phyloP scores from a whole-genome alignment of 2,888 invertebrate species.

The Hetaerina titia region DNA sequence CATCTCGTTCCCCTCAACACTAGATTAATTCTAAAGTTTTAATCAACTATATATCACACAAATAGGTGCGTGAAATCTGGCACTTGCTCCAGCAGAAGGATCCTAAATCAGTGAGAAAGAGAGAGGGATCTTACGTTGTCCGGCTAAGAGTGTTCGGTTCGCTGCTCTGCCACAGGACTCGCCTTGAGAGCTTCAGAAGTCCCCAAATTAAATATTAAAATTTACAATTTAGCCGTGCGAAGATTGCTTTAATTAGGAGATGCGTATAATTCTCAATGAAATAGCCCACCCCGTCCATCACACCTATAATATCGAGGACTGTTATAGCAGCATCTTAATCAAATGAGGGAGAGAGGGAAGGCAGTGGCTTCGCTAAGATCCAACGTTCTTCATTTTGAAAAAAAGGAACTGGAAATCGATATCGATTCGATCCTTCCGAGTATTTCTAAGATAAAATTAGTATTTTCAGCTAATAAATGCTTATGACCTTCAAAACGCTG shows the following conservation, averaged over 20 bases:
- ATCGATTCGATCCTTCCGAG: too few relatives aligned
- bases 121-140: slow-evolving; percentile 46
- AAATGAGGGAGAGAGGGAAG: not conserved
- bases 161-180: slow-evolving; percentile 17
- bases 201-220: slow-evolving; percentile 60
- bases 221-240: slow-evolving; percentile 19
- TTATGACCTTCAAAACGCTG: too few relatives aligned
- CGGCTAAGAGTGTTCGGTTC: slow-evolving; percentile 25
- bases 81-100: slow-evolving; percentile 18
- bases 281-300: slow-evolving; percentile 22
- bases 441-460: too few relatives aligned
- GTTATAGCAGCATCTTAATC: slow-evolving; percentile 7
- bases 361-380: not conserved
- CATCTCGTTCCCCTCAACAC: not conserved
- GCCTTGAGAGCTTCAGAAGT: slow-evolving; percentile 50
- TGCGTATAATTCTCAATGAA: slow-evolving; percentile 62
- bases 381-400: not conserved
- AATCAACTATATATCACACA: slow-evolving; percentile 41
- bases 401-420: too few relatives aligned
- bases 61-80: slow-evolving; percentile 43
- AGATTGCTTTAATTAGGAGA: slow-evolving; percentile 51
- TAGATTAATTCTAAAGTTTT: slow-evolving; percentile 24
- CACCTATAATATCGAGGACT: slow-evolving; percentile 35
- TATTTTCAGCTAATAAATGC: too few relatives aligned
- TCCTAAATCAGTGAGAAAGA: slow-evolving; percentile 4